Conservation (phyloP, 2,797 vertebrate species). For the Chaetophractus vellerosus region DNA sequence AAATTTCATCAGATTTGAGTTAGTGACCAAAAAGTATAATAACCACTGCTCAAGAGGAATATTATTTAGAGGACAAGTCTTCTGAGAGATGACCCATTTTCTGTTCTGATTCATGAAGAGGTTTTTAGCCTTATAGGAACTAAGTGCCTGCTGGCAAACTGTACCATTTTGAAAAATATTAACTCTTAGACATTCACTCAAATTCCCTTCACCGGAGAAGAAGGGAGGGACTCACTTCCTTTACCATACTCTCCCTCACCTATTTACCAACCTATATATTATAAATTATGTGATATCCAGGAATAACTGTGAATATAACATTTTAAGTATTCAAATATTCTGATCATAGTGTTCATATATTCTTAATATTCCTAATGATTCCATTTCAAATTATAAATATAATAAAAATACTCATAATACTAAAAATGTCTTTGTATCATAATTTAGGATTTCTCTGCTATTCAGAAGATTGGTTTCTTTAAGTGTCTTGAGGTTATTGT, state of each 20-base stretch:
- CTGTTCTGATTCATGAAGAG: not conserved
- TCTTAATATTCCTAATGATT: not conserved
- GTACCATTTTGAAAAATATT: not conserved
- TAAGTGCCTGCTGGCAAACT: not conserved
- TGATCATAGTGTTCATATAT: not conserved
- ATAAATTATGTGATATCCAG: not conserved
- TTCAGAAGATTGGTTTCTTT: not conserved
- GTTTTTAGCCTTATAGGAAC: not conserved
- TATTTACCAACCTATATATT: not conserved
- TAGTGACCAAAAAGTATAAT: not conserved
- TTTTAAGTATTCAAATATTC: not conserved
- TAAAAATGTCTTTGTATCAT: constrained; percentile 11
- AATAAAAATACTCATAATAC: not conserved
- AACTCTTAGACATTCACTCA: not conserved
- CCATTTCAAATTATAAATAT: constrained; percentile 10
- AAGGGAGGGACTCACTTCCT: not conserved
- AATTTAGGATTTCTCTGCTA: constrained; percentile 1
- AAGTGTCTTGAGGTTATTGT: not conserved
- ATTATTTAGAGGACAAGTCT: not conserved
- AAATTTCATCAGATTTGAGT: constrained; percentile 27
- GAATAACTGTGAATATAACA: not conserved
- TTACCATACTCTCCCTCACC: not conserved
- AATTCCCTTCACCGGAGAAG: not conserved
- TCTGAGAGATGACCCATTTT: not conserved
- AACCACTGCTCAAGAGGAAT: not conserved